phyloP scores from a whole-genome alignment of 2,888 invertebrate genomes.

The Brachylomia viminalis region DNA sequence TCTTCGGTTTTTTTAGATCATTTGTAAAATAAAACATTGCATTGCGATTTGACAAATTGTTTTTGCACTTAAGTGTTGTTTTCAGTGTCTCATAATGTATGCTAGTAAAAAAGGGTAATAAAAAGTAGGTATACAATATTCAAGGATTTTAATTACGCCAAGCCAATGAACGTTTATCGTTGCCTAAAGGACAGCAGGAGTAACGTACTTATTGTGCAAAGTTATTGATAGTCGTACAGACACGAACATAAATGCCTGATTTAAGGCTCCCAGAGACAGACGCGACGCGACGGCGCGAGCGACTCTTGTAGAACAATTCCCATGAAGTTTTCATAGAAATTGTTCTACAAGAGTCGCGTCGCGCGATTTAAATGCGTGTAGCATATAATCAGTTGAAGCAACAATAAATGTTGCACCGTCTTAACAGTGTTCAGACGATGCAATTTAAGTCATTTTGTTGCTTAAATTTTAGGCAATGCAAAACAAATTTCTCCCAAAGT shows the following conservation, averaged over 20 bases:
- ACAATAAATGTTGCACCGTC: not conserved
- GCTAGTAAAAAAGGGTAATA: constrained; percentile 46
- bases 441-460: not conserved
- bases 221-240: not conserved
- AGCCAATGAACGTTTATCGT: constrained; percentile 45
- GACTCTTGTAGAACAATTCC: too few relatives aligned
- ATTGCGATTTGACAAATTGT: constrained; percentile 36
- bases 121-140: constrained; percentile 38
- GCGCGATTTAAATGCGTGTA: not conserved
- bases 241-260: not conserved
- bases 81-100: constrained; percentile 32
- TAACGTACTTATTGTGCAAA: constrained; percentile 4
- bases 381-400: not conserved
- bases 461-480: not conserved
- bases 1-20: constrained; percentile 17
- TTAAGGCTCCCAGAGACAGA: not conserved
- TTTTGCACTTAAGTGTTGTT: constrained; percentile 31
- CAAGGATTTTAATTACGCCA: constrained; percentile 50
- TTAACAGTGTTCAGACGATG: not conserved
- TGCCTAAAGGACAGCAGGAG: constrained; percentile 38
- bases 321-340: too few relatives aligned
- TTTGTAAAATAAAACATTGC: constrained; percentile 16
- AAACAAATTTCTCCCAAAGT: too few relatives aligned
- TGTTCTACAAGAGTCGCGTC: too few relatives aligned
- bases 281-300: too few relatives aligned